These are phyloP conservation scores for Acrobasis consociella DNA, from an alignment of 2,888 invertebrate genomes.

Conservation along the genomic window DNA sequence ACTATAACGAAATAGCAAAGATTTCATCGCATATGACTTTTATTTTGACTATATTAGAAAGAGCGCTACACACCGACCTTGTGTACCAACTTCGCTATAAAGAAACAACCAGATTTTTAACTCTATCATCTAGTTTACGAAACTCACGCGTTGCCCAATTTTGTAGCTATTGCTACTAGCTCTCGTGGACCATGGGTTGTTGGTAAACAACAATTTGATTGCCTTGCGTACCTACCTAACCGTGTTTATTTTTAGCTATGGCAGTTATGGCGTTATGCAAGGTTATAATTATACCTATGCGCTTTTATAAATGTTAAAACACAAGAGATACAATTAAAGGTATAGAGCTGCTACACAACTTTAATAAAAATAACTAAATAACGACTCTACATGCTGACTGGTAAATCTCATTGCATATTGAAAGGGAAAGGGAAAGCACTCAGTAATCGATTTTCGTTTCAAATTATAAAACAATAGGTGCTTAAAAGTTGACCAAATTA, in stretches of 20 bases:
- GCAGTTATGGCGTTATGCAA: conserved; percentile 3
- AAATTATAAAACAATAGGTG: too few relatives aligned
- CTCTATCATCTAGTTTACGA: conserved; percentile 21
- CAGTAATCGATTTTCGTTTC: too few relatives aligned
- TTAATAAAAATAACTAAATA: too few relatives aligned
- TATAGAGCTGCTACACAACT: too few relatives aligned
- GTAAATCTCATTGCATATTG: too few relatives aligned
- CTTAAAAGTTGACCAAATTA: too few relatives aligned
- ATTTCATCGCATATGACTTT: conserved; percentile 5
- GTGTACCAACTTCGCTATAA: conserved; percentile 6
- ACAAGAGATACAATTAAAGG: too few relatives aligned
- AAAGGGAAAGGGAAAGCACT: too few relatives aligned
- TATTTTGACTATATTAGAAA: conserved; percentile 18
- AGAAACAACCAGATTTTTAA: conserved; percentile 13
- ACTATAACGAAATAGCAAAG: background rate
- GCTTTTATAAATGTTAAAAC: too few relatives aligned
- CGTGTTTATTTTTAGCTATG: conserved; percentile 6
- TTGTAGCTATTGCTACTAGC: conserved; percentile 5
- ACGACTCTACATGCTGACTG: too few relatives aligned
- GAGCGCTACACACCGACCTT: conserved; percentile 5
- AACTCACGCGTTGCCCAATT: conserved; percentile 10
- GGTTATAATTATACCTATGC: background rate
- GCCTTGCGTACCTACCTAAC: background rate
- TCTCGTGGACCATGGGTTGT: conserved; percentile 5
- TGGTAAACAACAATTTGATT: conserved; percentile 6